A percentile compares a stretch with the other conserved stretches of the same genome.
Evolutionary conservation across 30 jellyfish, hydroid and myxozoan species (phyloP).

Genomic region (Clytia hemisphaerica): DNA sequence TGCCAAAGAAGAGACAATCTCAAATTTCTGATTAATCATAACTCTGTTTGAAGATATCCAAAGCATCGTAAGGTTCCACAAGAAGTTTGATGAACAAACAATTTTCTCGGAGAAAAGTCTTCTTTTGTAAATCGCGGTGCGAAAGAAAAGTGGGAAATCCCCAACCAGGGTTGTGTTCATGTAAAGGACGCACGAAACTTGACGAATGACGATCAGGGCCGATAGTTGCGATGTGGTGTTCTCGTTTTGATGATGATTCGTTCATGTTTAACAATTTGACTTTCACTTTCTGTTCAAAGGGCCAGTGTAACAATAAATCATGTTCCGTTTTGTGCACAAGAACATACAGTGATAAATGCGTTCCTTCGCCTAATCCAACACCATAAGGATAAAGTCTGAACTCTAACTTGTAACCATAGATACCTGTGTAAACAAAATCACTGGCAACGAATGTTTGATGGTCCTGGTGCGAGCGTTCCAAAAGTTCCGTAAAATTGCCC

Average conservation of each 20-base stretch:
- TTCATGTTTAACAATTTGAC: constrained; percentile 43
- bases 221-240: constrained; percentile 36
- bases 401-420: constrained; percentile 58
- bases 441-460: constrained; percentile 41
- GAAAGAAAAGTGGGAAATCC: constrained; percentile 69
- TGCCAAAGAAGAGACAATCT: too few relatives aligned
- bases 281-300: constrained; percentile 53
- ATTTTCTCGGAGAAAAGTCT: too few relatives aligned
- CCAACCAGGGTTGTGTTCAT: constrained; percentile 80
- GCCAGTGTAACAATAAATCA: constrained; percentile 66
- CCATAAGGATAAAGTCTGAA: constrained; percentile 60
- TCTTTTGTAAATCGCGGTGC: constrained; percentile 31
- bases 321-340: constrained; percentile 46
- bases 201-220: constrained; percentile 57
- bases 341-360: constrained; percentile 51
- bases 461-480: constrained; percentile 26
- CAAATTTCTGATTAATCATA: too few relatives aligned
- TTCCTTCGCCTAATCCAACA: constrained; percentile 57
- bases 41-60: too few relatives aligned
- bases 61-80: too few relatives aligned
- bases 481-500: constrained; percentile 21
- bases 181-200: constrained; percentile 48
- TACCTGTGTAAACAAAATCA: constrained; percentile 59
- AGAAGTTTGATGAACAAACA: too few relatives aligned
- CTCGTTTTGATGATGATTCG: not conserved